Conservation (phyloP, 2,797 vertebrate species). For the Cyprinella venusta region DNA sequence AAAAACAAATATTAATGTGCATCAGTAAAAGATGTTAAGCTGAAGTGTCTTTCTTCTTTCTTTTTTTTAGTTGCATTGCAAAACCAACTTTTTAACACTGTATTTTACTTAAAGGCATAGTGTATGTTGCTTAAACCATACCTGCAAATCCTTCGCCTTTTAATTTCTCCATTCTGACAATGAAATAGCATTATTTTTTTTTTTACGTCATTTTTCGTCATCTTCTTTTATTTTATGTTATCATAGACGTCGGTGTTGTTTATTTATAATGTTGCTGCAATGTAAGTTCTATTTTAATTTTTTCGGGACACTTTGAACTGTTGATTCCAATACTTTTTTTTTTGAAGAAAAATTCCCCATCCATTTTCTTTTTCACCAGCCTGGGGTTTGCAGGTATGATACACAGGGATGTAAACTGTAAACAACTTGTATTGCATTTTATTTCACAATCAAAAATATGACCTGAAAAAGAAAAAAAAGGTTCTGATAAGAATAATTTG, state of each 20-base stretch:
- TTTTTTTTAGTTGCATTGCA: neutral
- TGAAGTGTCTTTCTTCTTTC: slow-evolving; percentile 27
- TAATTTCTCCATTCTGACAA: neutral
- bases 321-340: neutral
- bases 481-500: neutral
- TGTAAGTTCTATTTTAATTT: neutral
- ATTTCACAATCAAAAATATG: neutral
- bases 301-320: neutral
- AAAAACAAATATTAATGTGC: slow-evolving; percentile 62
- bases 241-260: neutral
- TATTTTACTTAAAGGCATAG: neutral
- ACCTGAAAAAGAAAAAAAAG: neutral
- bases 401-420: neutral
- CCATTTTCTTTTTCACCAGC: neutral
- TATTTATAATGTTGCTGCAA: neutral
- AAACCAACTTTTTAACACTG: neutral
- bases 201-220: no score
- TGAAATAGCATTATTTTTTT: neutral
- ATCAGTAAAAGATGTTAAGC: slow-evolving; percentile 70
- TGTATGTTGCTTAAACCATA: neutral
- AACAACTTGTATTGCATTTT: neutral
- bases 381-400: neutral
- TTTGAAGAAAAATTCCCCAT: neutral
- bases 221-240: neutral
- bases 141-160: neutral